Evolutionary conservation across 2,888 invertebrate genomes (phyloP).

Genomic region (Andrena bucephala): DNA sequence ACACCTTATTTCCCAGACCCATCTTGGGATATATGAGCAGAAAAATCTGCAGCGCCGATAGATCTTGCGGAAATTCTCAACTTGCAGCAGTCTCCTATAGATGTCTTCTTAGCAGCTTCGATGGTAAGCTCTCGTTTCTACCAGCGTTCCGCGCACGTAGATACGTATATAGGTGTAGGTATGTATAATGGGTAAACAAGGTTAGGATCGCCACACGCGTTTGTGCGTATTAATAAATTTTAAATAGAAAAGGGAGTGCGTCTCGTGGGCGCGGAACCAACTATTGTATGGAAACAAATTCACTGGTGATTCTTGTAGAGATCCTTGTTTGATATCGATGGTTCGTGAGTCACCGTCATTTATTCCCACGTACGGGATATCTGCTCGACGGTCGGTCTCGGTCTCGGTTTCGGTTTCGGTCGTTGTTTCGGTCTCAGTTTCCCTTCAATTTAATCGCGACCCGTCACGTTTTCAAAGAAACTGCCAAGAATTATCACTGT

Average conservation of each 20-base stretch:
- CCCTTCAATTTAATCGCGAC: not conserved
- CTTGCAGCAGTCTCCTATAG: not conserved
- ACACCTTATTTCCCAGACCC: conserved; percentile 51
- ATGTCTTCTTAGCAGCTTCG: not conserved
- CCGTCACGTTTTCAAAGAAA: not conserved
- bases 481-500: not conserved
- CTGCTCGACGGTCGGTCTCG: not conserved
- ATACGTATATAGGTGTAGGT: not conserved
- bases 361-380: conserved; percentile 1
- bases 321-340: not conserved
- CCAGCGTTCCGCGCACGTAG: not conserved
- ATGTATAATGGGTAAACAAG: not conserved
- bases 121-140: not conserved
- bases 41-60: not conserved
- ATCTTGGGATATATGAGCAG: conserved; percentile 13
- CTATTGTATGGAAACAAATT: not conserved
- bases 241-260: not conserved
- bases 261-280: not conserved
- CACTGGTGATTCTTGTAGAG: not conserved
- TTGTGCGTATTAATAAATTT: not conserved
- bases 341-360: conserved; percentile 11
- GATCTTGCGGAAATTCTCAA: conserved; percentile 8
- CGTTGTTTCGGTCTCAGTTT: not conserved
- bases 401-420: not conserved
- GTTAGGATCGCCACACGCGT: not conserved